Evolutionary conservation across 2,888 invertebrate genomes (phyloP), one percentile per base, ranked within the genome.

Genomic region (Rhagonycha fulva): DNA sequence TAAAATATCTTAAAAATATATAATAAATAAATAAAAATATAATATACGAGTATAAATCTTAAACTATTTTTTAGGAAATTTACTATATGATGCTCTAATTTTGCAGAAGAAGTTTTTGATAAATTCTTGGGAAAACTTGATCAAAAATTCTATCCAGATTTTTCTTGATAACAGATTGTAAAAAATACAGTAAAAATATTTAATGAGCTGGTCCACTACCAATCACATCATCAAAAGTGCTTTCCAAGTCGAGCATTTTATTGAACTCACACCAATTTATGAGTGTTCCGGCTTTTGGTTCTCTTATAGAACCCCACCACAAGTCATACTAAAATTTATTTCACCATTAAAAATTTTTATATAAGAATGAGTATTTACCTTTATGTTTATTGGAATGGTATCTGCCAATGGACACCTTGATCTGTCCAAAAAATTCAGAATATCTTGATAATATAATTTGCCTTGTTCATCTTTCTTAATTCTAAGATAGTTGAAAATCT

Each of bases 381-480:
- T 90, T 66, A 89, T 83, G 80, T 90, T 90, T 9, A 89, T 86
- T 9, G 91, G 91, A 76, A 85, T 82, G 4, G 88, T 86, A 62
- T 90, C 90, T 24, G 88, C 82, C 72, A 89, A 85, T 3, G 90
- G 90, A 81, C 89, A 88, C 11, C 91, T 89, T 83, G 90, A 90
- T 82, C 93, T 91, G 85, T 96, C 92, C 75, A 96, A 86, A 84
- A 95, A 95, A 61, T 89, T 85, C 82, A 96, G 85, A 73, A 96
- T 87, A 84, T 95, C 94, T 2, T 91, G 89, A 78, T 93, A 93
- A 72, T 90, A 89, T 47, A 95, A 88, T 81, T 92, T 90, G 74
- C 92, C 92, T 24, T 92, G 87, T 1, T 91, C 91, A 79, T 94
- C 93, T 81, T 90, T 92, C n/a, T 89, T 87, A 67, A 94, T 86